Conservation (phyloP, 2,888 invertebrate species). For the Synergus itoensis region DNA sequence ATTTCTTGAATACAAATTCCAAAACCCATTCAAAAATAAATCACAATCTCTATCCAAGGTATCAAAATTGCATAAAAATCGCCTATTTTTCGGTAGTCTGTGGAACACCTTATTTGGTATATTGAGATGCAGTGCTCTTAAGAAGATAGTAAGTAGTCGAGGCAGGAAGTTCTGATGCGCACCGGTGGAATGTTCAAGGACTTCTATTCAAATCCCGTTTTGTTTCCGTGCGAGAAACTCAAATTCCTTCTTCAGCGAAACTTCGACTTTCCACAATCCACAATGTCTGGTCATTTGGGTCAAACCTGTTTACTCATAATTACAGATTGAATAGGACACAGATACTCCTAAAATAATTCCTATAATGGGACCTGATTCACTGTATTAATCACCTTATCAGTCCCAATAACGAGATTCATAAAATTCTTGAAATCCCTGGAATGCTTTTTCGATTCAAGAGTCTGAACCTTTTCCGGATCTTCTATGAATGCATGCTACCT, state of each 20-base stretch:
- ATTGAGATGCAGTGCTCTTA: conserved; percentile 40
- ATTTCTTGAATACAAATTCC: background rate
- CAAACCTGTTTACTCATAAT: conserved; percentile 20
- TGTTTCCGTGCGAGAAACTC: conserved; percentile 18
- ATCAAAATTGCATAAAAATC: conserved; percentile 37
- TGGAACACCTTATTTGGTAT: conserved; percentile 19
- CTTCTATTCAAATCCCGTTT: conserved; percentile 28
- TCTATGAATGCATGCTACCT: conserved; percentile 5
- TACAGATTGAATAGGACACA: background rate
- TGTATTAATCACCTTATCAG: background rate
- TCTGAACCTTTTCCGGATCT: background rate
- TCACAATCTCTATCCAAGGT: conserved; percentile 4
- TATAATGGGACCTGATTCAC: background rate
- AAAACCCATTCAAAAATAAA: conserved; percentile 24
- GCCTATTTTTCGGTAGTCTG: conserved; percentile 30
- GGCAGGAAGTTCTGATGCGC: conserved; percentile 29
- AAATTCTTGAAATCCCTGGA: background rate
- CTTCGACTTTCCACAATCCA: conserved; percentile 25
- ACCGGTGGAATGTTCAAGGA: conserved; percentile 31
- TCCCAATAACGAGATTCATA: too few species aligned
- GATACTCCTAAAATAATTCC: background rate
- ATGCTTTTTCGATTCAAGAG: conserved; percentile 6
- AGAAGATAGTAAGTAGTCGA: conserved; percentile 31
- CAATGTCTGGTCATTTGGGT: conserved; percentile 21
- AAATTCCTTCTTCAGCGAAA: conserved; percentile 25